Evolutionary conservation across 2,888 invertebrate genomes (phyloP), one percentile per base, ranked within the genome.

Genomic region (Leptopterna dolabrata): DNA sequence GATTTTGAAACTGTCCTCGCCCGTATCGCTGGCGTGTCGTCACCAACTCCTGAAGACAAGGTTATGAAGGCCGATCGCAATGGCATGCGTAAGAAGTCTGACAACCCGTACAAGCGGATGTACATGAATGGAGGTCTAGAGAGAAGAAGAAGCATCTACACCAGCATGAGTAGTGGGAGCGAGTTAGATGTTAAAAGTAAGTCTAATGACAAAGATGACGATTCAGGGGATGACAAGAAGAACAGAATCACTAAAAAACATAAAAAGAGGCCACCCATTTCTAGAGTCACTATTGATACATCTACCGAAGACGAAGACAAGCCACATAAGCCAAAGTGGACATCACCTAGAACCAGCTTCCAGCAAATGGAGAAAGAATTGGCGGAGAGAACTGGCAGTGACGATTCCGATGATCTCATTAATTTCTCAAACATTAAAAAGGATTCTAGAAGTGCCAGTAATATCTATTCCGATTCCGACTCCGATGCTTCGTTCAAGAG

Each of bases 401-500:
- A 95, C 86, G 97, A 97, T 89, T 97, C 96, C 91, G 97, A 96
- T 91, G 96, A 96, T 89, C 91, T 96, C 76, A 93, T 96, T 92
- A 94, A 95, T 41, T 93, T 95, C 36, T 93, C 93, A 90, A 93
- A 94, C 78, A 90, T 90, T 73, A 92, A 91, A 90, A 91, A 91
- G 89, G 91, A 91, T 89, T 92, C 93, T 89, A 94, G 94, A 91
- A 93, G 94, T 87, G 93, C 94, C n/a, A 93, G 94, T 27, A 95
- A 95, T 88, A 97, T 97, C 90, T 97, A 97, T 92, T 97, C 97
- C 0, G 96, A 97, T 90, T 96, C 96, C 90, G 96, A 96, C 90
- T 94, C 95, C 0, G 95, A 95, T 91, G 92, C 93, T 14, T 90
- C 91, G 4, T 45, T 88, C 0, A 94, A 94, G 90, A 93, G 93